Evolutionary conservation across 2,113 vertebrate species (phyloP).

Genomic region (Anoplopoma fimbria): DNA sequence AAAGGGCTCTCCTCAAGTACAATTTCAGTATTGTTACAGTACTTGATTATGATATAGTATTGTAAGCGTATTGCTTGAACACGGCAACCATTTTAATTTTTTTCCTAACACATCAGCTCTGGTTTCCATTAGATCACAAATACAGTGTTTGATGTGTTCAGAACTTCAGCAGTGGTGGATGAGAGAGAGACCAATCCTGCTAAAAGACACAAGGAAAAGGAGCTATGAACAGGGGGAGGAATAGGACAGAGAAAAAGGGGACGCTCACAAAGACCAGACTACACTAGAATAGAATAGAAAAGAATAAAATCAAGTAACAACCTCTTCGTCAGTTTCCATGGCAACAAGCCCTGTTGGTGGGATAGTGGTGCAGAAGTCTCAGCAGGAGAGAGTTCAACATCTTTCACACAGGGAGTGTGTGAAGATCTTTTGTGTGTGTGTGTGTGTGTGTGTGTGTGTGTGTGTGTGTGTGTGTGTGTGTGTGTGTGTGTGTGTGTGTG

Average conservation of each 20-base stretch:
- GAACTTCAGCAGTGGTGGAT: not conserved
- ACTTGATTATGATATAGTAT: not conserved
- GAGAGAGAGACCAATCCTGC: not conserved
- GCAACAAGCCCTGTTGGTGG: conserved; percentile 74
- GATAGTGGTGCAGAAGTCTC: conserved; percentile 69
- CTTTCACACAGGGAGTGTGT: conserved; percentile 76
- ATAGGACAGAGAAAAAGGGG: not conserved
- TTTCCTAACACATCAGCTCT: not conserved
- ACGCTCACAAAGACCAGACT: conserved; percentile 44
- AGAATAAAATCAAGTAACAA: conserved; percentile 59
- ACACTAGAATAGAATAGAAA: conserved; percentile 59
- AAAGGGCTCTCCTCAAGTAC: not conserved
- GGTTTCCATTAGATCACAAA: not conserved
- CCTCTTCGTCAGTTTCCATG: conserved; percentile 72
- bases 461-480: conserved; percentile 29
- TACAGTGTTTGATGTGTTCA: not conserved
- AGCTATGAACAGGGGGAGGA: conserved; percentile 18
- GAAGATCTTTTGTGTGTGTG: conserved; percentile 63
- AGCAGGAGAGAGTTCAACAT: conserved; percentile 67
- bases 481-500: conserved; percentile 21
- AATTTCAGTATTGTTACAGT: not conserved
- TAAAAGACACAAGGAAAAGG: conserved; percentile 6
- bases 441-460: not conserved
- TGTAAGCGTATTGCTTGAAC: not conserved
- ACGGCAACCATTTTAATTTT: not conserved